Evolutionary conservation across 1,140 invertebrate species (phyloP).

Genomic region (Pseudomyrmex gracilis): DNA sequence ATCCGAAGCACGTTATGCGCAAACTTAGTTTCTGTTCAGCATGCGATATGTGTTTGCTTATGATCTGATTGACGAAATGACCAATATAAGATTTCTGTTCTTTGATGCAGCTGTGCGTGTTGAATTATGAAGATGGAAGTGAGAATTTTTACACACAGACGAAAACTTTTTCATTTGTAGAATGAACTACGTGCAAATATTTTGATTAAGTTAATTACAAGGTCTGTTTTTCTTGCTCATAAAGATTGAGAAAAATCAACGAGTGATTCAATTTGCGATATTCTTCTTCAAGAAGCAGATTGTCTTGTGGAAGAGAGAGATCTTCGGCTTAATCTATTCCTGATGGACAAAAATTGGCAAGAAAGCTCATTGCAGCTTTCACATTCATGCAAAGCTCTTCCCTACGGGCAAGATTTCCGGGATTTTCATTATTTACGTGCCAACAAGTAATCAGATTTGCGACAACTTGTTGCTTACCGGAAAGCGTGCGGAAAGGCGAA

Average conservation of each 20-base stretch:
- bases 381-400: conserved; percentile 62
- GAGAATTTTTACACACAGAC: too few species aligned
- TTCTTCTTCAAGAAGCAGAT: neutral
- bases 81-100: neutral
- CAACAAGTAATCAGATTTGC: conserved; percentile 67
- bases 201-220: too few species aligned
- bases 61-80: neutral
- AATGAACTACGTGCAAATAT: too few species aligned
- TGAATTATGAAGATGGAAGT: too few species aligned
- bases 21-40: neutral
- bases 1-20: neutral
- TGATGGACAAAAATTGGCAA: neutral
- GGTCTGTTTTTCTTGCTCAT: too few species aligned
- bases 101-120: too few species aligned
- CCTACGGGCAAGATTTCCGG: conserved; percentile 37
- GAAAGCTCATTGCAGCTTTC: conserved; percentile 7
- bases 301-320: neutral
- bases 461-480: conserved; percentile 73
- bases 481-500: conserved; percentile 63
- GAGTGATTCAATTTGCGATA: neutral
- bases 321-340: neutral
- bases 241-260: too few species aligned
- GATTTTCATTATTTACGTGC: conserved; percentile 72
- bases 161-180: too few species aligned
- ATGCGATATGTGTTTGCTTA: too few species aligned